Percentiles rank a stretch among this genome's conserved stretches.
Conservation (phyloP, 2,113 vertebrate genomes). For the Bubo blakistoni region DNA sequence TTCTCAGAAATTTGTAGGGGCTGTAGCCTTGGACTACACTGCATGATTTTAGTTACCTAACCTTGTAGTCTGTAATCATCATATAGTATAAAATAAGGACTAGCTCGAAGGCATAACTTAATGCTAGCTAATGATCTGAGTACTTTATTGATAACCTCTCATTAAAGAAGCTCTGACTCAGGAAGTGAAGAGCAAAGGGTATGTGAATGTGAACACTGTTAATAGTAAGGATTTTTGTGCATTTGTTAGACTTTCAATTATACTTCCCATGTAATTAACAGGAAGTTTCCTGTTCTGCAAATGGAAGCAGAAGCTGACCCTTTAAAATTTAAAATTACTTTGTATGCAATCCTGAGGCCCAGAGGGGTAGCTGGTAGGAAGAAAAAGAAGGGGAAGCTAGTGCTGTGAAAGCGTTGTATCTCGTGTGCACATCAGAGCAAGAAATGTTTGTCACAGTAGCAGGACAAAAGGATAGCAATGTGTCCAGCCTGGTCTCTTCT, state of each 20-base stretch:
- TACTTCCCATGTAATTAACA: background rate
- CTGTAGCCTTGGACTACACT: background rate
- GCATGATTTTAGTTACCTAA: background rate
- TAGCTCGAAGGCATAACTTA: background rate
- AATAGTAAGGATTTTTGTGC: background rate
- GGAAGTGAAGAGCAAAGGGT: background rate
- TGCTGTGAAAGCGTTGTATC: accelerated
- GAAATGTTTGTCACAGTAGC: background rate
- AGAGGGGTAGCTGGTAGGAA: background rate
- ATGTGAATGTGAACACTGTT: background rate
- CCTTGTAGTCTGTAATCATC: background rate
- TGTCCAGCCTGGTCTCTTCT: background rate
- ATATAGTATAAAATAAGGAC: background rate
- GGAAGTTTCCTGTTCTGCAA: background rate
- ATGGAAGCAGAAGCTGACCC: background rate
- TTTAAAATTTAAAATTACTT: background rate
- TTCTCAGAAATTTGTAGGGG: background rate
- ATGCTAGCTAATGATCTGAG: background rate
- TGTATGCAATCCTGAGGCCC: background rate
- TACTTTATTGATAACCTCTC: background rate
- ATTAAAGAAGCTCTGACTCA: background rate
- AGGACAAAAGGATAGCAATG: background rate
- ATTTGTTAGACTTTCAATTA: background rate
- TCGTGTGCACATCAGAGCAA: background rate
- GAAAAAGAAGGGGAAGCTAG: background rate